These are phyloP conservation scores for Hypena proboscidalis DNA, from an alignment of 2,888 invertebrate species.

Conservation along the genomic window DNA sequence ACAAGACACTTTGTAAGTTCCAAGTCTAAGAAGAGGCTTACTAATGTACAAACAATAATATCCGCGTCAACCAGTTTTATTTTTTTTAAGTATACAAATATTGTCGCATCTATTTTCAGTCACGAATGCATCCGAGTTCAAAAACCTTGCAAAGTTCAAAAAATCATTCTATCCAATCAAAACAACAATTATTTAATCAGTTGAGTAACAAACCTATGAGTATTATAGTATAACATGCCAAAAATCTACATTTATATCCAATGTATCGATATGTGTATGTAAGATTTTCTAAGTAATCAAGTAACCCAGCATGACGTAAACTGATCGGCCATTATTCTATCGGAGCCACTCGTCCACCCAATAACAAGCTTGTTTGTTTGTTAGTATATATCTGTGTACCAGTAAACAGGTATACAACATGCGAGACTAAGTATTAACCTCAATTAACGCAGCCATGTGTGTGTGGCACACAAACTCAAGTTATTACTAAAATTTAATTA, in stretches of 20 bases:
- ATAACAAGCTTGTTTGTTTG: constrained; percentile 43
- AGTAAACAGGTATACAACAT: constrained; percentile 38
- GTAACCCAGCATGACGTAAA: constrained; percentile 21
- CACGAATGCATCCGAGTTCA: constrained; percentile 6
- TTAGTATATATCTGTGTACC: constrained; percentile 28
- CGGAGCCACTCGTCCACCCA: constrained; percentile 35
- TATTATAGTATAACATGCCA: constrained; percentile 11
- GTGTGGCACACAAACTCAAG: constrained; percentile 33
- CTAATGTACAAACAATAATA: background rate
- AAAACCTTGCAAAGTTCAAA: constrained; percentile 12
- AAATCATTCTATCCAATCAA: constrained; percentile 14
- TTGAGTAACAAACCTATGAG: constrained; percentile 10
- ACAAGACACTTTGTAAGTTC: too few relatives aligned
- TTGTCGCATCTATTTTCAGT: constrained; percentile 15
- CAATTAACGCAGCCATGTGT: constrained; percentile 47
- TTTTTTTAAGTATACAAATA: constrained; percentile 4
- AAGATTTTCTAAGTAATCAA: constrained; percentile 17
- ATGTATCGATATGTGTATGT: constrained; percentile 17
- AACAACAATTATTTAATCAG: constrained; percentile 13
- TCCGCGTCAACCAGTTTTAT: background rate
- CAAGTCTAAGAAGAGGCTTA: too few relatives aligned
- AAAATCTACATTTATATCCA: constrained; percentile 16
- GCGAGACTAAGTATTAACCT: constrained; percentile 50
- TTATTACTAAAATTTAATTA: constrained; percentile 45
- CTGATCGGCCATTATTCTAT: constrained; percentile 35